Evolutionary conservation across 2,797 vertebrate genomes (phyloP), one percentile per base, ranked within the genome.

Genomic region (Halcyon smyrnensis): DNA sequence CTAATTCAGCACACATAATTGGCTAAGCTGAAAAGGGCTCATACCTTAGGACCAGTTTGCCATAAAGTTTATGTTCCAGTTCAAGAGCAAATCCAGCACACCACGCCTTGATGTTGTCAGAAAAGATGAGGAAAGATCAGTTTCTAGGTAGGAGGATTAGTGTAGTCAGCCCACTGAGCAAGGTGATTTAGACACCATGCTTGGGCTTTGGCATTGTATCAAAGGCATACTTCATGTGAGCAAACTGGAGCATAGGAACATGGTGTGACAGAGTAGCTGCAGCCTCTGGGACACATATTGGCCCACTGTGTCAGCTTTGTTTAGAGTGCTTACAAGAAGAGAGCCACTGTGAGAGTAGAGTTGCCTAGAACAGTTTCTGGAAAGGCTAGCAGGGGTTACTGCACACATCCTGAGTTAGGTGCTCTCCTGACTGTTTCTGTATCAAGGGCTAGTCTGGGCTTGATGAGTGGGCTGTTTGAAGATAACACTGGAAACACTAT

Each of bases 1-100:
- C 46, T 18, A 12, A 9, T 23, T 32, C 6, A 1, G 23, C 46
- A 34, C 17, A 28, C 0, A 0, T 9, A 12, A 15, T 0, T 27
- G 57, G 41, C 39, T 3, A 9, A 71, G 8, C 34, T 10, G 20
- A 41, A n/a, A 39, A 68, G 57, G 36, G 16, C 9, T 45, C 34
- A 18, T 34, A 36, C 12, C 32, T 48, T 14, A 50, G 37, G 24
- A 50, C 3, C 7, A 20, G 17, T 53, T 62, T 57, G 46, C 48
- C 13, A 3, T 0, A 23, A 36, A 15, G 5, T 3, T 20, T 43
- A 16, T n/a, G 41, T 60, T 50, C 30, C 41, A 28, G 27, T 2
- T n/a, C 0, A 0, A 81, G 13, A 27, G 11, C 45, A 76, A 54
- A 54, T 8, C 18, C 45, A 90, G n/a, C 6, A 37, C 32, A 25